Evolutionary conservation across 2,113 vertebrate genomes (phyloP), one percentile per base, ranked within the genome.

Genomic region (Mola mola): DNA sequence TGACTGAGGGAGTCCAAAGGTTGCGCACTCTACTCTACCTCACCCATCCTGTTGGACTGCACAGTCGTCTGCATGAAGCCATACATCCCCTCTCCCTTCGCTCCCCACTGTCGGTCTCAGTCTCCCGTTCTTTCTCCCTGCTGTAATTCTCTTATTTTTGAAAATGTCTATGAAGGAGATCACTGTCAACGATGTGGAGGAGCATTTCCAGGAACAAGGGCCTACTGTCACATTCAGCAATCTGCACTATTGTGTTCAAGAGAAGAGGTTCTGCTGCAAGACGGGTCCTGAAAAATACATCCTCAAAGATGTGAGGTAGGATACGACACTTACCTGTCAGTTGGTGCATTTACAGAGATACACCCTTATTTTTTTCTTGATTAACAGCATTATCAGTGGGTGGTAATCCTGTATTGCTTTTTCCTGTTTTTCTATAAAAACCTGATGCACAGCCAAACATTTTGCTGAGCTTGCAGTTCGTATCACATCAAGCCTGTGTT

Each of bases 301-400:
- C 63, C 87, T 93, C 3, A 90, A 80, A 66, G 76, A 89, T 72
- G 86, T 92, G 28, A 92, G 92, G 92, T 93, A 85, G 26, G 82
- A 61, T 2, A 34, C 13, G 12, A 41, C 20, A 15, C 2, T 37
- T 6, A n/a, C 6, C 7, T 4, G 5, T 42, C 9, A 24, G 33
- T 33, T 3, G 29, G 8, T 46, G 3, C 20, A 36, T 10, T n/a
- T n/a, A n/a, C n/a, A n/a, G n/a, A n/a, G n/a, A n/a, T n/a, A n/a
- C n/a, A n/a, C n/a, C n/a, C n/a, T n/a, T n/a, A n/a, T n/a, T n/a
- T n/a, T n/a, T n/a, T n/a, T n/a, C n/a, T n/a, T n/a, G n/a, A n/a
- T n/a, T n/a, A n/a, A 9, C 29, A 6, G 38, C 10, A 10, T 17
- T 19, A 20, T 41, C 16, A 3, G 8, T 41, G 17, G 7, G 38